Evolutionary conservation across 1,140 invertebrate species (phyloP).

Genomic region (Calosoma granatense): DNA sequence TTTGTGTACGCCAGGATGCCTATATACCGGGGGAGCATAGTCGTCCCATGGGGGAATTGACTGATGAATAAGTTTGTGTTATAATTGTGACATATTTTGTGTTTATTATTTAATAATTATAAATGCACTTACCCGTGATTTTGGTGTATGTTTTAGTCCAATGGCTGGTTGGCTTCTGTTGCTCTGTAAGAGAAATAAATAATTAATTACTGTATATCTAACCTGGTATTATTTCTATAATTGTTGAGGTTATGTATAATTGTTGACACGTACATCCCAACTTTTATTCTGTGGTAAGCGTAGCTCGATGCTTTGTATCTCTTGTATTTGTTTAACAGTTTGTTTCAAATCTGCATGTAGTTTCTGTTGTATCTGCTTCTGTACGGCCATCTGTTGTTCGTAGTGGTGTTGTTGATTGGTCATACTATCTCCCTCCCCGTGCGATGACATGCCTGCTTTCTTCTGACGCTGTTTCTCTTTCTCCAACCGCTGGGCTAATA

Average conservation of each 20-base stretch:
- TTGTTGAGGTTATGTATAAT: too few relatives aligned
- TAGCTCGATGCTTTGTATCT: constrained; percentile 33
- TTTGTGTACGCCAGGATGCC: too few relatives aligned
- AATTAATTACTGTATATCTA: too few relatives aligned
- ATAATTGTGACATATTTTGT: neutral
- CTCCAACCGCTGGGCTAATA: constrained; percentile 31
- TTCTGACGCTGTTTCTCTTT: constrained; percentile 24
- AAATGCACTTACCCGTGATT: constrained; percentile 54
- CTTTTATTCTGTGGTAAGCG: constrained; percentile 32
- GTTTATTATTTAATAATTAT: constrained; percentile 4
- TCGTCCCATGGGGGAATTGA: neutral
- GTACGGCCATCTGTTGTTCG: constrained; percentile 30
- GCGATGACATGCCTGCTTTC: constrained; percentile 19
- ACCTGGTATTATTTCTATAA: too few relatives aligned
- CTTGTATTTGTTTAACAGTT: constrained; percentile 35
- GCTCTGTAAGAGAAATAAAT: constrained; percentile 46
- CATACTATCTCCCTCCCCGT: constrained; percentile 16
- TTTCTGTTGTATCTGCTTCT: constrained; percentile 34
- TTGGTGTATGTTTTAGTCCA: constrained; percentile 64
- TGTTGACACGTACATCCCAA: constrained; percentile 32
- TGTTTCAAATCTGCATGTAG: constrained; percentile 34
- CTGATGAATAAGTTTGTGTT: neutral
- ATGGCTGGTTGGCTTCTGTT: constrained; percentile 67
- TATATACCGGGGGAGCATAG: too few relatives aligned
- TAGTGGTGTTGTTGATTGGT: constrained; percentile 19